Percentiles rank a stretch among this genome's conserved stretches.
Conservation (phyloP, 92 coral and sea anemone species). For the Zoanthus gigantus region DNA sequence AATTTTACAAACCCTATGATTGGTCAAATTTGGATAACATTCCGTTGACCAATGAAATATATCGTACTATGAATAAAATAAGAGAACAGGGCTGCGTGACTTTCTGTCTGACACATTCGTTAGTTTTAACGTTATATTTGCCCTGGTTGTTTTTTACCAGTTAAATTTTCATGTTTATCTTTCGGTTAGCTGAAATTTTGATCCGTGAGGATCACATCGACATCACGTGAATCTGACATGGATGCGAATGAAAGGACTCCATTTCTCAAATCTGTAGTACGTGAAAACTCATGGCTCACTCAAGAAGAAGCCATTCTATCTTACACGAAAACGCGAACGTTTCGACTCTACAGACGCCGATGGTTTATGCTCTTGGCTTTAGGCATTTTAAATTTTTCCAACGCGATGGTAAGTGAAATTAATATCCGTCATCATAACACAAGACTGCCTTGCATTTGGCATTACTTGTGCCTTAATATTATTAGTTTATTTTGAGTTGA, state of each 20-base stretch:
- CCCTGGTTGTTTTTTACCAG: background rate
- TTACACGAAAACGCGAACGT: constrained; percentile 21
- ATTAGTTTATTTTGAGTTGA: too few species aligned
- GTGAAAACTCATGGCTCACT: constrained; percentile 15
- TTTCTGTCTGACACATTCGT: background rate
- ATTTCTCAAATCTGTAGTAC: constrained; percentile 51
- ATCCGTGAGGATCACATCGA: background rate
- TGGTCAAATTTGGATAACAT: background rate
- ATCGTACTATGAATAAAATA: background rate
- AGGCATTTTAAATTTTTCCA: constrained; percentile 79
- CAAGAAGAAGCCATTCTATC: constrained; percentile 65
- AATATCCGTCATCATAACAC: too few species aligned
- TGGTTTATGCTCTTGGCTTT: constrained; percentile 91
- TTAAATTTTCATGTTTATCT: background rate
- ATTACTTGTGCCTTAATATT: too few species aligned
- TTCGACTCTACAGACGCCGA: constrained; percentile 76
- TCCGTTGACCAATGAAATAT: background rate
- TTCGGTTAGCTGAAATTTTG: background rate
- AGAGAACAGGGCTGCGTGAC: background rate
- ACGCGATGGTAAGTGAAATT: constrained; percentile 84
- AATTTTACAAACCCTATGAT: background rate
- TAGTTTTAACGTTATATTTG: background rate
- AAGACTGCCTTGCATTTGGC: too few species aligned
- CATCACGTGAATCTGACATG: constrained; percentile 15
- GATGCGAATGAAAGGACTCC: constrained; percentile 53